Evolutionary conservation across 2,888 invertebrate species (phyloP).

Genomic region (Mythimna vitellina): DNA sequence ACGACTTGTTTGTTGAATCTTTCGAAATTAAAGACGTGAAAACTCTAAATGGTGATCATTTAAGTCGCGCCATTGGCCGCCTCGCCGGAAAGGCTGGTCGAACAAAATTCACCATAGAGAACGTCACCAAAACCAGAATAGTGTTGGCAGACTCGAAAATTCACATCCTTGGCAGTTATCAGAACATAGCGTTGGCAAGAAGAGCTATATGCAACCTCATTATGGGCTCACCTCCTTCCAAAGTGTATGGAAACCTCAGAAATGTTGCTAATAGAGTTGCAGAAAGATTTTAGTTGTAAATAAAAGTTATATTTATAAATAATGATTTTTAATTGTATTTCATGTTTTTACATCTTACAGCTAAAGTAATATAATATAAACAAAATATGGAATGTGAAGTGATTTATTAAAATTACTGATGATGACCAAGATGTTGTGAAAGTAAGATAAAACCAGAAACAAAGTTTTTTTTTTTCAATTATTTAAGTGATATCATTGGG

Average conservation of each 20-base stretch:
- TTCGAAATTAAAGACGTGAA: constrained; percentile 99
- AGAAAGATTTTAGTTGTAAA: constrained; percentile 92
- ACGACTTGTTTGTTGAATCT: constrained; percentile 98
- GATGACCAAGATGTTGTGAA: too few relatives aligned
- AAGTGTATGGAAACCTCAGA: constrained; percentile 98
- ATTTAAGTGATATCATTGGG: too few relatives aligned
- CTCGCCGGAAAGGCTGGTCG: constrained; percentile 99
- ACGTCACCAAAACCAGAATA: constrained; percentile 99
- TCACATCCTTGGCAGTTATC: constrained; percentile 98
- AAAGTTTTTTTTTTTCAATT: too few relatives aligned
- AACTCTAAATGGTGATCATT: constrained; percentile 98
- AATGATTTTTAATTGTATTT: constrained; percentile 23
- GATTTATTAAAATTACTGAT: background rate
- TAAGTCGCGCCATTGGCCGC: constrained; percentile 98
- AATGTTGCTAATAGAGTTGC: constrained; percentile 96
- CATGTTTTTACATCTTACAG: constrained; percentile 5
- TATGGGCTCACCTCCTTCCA: constrained; percentile 98
- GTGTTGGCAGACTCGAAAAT: constrained; percentile 99
- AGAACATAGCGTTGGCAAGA: constrained; percentile 98
- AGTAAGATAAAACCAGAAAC: too few relatives aligned
- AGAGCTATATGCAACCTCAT: constrained; percentile 99
- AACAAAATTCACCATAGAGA: constrained; percentile 99
- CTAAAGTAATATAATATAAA: background rate
- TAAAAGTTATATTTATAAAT: constrained; percentile 76
- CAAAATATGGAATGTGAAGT: constrained; percentile 19